Evolutionary conservation across 2,113 vertebrate genomes (phyloP), one percentile per base, ranked within the genome.

Genomic region (Panthera uncia): DNA sequence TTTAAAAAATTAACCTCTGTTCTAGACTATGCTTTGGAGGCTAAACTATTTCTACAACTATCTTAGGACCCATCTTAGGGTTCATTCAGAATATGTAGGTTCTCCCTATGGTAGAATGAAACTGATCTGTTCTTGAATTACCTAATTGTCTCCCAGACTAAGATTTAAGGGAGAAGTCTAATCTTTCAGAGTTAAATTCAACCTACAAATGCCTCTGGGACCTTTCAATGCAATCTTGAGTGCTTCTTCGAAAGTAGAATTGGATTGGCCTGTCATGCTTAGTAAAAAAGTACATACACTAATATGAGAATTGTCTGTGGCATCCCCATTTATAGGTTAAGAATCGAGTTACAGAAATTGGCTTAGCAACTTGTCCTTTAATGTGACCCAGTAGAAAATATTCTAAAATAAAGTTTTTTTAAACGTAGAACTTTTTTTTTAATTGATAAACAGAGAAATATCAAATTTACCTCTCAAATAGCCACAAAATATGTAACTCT

Each of bases 401-500:
- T 87, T 88, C 21, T 95, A 92, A 95, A 92, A 79, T 86, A 63
- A 69, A 89, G 52, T 76, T 91, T 63, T 94, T 94, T 91, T 80
- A 87, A 69, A 91, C 15, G 27, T 71, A 63, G 10, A 83, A 76
- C 45, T 87, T 48, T 57, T 52, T 68, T 68, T 25, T 14, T 27
- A 92, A 85, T 38, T 33, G 48, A 68, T 76, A 81, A 57, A 92
- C 21, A 76, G 16, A 71, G 18, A 92, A 83, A 61, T 82, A 82
- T 38, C 78, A 84, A 38, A 52, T 96, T 85, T 79, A 90, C 50
- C 71, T 85, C 63, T 86, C 65, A 94, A 55, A 11, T 84, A 38
- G 2, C 52, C 80, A 85, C 50, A 85, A 90, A 78, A 79, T 94
- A 89, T 61, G 78, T 78, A 84, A 52, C 38, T 93, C 63, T 93